phyloP scores from a whole-genome alignment of 2,888 invertebrate species.

The Eudemis profundana region DNA sequence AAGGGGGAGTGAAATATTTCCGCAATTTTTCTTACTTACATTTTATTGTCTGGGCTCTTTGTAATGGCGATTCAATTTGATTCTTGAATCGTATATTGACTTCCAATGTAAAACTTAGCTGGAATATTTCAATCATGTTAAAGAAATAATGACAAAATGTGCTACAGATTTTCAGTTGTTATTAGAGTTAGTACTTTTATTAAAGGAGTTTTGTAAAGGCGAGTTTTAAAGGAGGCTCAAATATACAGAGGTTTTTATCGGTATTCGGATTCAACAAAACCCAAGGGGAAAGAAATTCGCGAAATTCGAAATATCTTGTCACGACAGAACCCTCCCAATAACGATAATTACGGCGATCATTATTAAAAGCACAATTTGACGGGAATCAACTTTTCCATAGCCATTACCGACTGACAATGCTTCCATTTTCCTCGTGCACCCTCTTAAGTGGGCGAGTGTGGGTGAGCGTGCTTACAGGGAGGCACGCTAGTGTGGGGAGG shows the following conservation, averaged over 20 bases:
- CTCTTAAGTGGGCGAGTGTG: conserved; percentile 63
- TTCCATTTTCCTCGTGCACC: conserved; percentile 74
- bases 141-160: not conserved
- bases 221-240: not conserved
- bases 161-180: not conserved
- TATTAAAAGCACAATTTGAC: conserved; percentile 76
- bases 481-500: conserved; percentile 36
- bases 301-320: conserved; percentile 46
- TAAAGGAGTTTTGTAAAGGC: not conserved
- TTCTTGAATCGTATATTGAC: conserved; percentile 12
- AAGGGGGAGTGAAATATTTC: conserved; percentile 68
- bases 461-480: conserved; percentile 52
- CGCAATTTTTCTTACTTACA: conserved; percentile 75
- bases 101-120: not conserved
- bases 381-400: conserved; percentile 76
- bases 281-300: conserved; percentile 11
- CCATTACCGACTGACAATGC: conserved; percentile 80
- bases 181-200: not conserved
- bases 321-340: conserved; percentile 56
- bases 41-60: conserved; percentile 61
- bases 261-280: conserved; percentile 4
- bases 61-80: conserved; percentile 57
- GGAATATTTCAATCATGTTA: not conserved
- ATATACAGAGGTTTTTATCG: not conserved
- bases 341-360: conserved; percentile 76